Conservation (phyloP, 2,797 vertebrate species). For the Hydrocynus forskahlii region DNA sequence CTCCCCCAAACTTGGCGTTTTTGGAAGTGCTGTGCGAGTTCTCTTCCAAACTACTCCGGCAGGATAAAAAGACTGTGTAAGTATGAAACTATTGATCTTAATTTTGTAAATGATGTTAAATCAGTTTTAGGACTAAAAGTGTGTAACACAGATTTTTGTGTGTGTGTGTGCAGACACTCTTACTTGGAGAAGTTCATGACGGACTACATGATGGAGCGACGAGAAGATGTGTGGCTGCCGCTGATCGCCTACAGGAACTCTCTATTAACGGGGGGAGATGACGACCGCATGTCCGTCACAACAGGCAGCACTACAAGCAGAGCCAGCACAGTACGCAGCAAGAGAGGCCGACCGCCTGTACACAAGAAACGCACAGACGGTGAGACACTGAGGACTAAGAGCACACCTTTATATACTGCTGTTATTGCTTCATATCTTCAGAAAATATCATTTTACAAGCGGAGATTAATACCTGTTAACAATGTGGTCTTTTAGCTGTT, state of each 20-base stretch:
- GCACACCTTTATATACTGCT: not conserved
- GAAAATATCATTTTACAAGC: too few species aligned
- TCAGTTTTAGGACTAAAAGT: not conserved
- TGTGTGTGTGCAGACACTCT: constrained; percentile 89
- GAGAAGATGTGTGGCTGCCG: constrained; percentile 99
- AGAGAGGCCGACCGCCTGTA: constrained; percentile 92
- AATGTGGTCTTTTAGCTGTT: too few species aligned
- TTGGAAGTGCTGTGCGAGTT: constrained; percentile 98
- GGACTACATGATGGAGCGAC: constrained; percentile 97
- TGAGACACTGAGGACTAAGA: constrained; percentile 46
- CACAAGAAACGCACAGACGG: constrained; percentile 93
- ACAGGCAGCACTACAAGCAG: constrained; percentile 93
- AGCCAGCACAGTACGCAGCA: constrained; percentile 93
- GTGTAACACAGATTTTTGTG: too few species aligned
- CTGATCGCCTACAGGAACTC: constrained; percentile 99
- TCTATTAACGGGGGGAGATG: constrained; percentile 94
- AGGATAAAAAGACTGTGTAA: constrained; percentile 99
- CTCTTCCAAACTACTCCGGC: constrained; percentile 97
- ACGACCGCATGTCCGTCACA: constrained; percentile 98
- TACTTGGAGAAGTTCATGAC: constrained; percentile 99
- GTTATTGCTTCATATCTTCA: too few species aligned
- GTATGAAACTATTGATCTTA: constrained; percentile 49
- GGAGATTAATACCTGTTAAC: too few species aligned
- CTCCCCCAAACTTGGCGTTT: constrained; percentile 95
- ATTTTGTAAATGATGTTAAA: too few species aligned